Evolutionary conservation across 2,888 invertebrate species (phyloP).

Genomic region (Macropis europaea): DNA sequence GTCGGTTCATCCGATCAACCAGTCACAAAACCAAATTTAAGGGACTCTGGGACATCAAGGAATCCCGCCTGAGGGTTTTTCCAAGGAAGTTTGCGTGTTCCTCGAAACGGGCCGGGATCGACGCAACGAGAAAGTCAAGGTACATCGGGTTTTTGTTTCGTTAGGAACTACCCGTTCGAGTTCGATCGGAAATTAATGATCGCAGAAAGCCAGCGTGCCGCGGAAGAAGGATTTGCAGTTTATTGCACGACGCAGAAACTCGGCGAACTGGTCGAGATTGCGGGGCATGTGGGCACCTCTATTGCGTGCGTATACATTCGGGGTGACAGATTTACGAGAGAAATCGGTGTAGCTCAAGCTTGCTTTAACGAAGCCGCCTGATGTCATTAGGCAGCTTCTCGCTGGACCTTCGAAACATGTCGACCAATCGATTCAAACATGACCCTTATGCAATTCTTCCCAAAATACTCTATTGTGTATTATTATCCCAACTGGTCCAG

Average conservation of each 20-base stretch:
- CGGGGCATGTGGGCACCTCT: conserved; percentile 60
- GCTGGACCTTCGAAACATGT: conserved; percentile 34
- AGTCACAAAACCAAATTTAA: too few relatives aligned
- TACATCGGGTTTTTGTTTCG: conserved; percentile 23
- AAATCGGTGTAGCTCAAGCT: conserved; percentile 63
- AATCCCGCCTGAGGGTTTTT: too few relatives aligned
- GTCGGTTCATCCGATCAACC: too few relatives aligned
- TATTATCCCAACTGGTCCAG: too few relatives aligned
- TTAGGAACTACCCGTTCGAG: neutral
- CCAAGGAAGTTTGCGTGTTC: conserved; percentile 4
- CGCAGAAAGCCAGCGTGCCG: conserved; percentile 40
- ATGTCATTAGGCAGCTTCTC: conserved; percentile 58
- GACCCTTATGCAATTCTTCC: conserved; percentile 3
- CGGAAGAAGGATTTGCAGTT: conserved; percentile 63
- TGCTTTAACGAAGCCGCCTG: conserved; percentile 63
- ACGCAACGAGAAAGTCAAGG: neutral
- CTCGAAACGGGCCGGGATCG: neutral
- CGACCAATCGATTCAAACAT: conserved; percentile 48
- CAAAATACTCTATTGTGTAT: too few relatives aligned
- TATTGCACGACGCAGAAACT: conserved; percentile 62
- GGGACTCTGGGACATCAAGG: too few relatives aligned
- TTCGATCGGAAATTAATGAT: conserved; percentile 64
- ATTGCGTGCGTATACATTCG: conserved; percentile 56
- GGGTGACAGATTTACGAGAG: conserved; percentile 70
- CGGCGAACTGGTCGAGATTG: conserved; percentile 61